Conservation (phyloP, 1,140 invertebrate genomes). For the Philotrypesis tridentata region DNA sequence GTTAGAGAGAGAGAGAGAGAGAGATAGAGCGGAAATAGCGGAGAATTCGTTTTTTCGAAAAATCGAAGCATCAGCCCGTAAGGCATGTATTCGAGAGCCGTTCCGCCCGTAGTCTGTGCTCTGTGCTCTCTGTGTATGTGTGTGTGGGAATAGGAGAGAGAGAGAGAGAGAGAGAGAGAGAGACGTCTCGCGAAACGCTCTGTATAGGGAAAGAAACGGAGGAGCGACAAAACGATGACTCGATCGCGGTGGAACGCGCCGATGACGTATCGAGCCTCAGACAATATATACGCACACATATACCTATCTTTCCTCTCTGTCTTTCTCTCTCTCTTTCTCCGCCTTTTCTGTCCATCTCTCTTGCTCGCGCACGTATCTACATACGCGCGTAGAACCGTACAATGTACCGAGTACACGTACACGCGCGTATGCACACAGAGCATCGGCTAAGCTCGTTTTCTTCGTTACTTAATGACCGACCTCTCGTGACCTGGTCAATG, state of each 20-base stretch:
- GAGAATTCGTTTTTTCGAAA: constrained; percentile 56
- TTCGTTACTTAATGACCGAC: constrained; percentile 25
- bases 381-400: too few species aligned
- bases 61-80: constrained; percentile 69
- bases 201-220: background rate
- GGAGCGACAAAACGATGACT: constrained; percentile 14
- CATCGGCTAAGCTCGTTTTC: background rate
- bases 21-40: too few species aligned
- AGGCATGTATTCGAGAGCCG: constrained; percentile 57
- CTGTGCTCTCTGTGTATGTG: too few species aligned
- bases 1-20: too few species aligned
- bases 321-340: background rate
- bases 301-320: background rate
- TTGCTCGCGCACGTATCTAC: background rate
- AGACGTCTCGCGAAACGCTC: background rate
- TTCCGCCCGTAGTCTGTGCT: too few species aligned
- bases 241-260: constrained; percentile 18
- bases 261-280: background rate
- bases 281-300: background rate
- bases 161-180: background rate
- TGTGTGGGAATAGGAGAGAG: background rate
- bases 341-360: background rate
- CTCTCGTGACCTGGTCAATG: constrained; percentile 22
- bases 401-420: too few species aligned
- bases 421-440: too few species aligned